Base-by-base conservation (phyloP, 2,797 vertebrate genomes). In the Enteromius anoplus region DNA sequence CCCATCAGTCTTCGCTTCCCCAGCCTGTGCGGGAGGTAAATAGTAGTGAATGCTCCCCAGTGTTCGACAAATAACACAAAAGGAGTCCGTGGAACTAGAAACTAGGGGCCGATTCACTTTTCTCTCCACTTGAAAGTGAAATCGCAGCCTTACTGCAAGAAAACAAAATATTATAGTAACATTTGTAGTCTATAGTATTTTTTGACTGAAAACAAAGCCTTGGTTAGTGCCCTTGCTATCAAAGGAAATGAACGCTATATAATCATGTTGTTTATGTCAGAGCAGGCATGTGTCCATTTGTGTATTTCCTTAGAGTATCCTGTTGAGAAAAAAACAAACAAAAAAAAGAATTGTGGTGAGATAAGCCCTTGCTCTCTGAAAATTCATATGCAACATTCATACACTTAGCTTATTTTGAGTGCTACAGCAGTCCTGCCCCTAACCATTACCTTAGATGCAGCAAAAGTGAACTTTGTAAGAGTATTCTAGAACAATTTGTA, bases 41-140 rank as follows among this genome's bases (percentile, higher is more conserved):
- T 92, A 92, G 89, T 91, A 90, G 86, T 88, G 91, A 93, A 92
- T 91, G 89, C 87, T 89, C 88, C 89, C 85, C 87, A 81, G 84
- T 87, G 86, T 89, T 76, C 91, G 89, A 88, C 84, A 73, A 86
- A 85, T 86, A 90, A 88, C 89, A 93, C 92, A 93, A 90, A 26
- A 91, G 84, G 88, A 68, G 89, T 85, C 86, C 87, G 90, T 90
- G 88, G 87, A 91, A 92, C 88, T 85, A 85, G 82, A 73, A 85
- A 87, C 91, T 90, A 89, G 79, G 72, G 76, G 89, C 80, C 65
- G 85, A 85, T 90, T 91, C 88, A 87, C 66, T 66, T 89, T 89
- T 64, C 85, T 80, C 72, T 88, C 66, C 84, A 78, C 84, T 88
- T 91, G 77, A 88, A 91, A 91, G 86, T n/a, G 81, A 92, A 92